These are phyloP conservation scores for Corapipo altera DNA, from an alignment of 2,113 vertebrate genomes.

Conservation along the genomic window DNA sequence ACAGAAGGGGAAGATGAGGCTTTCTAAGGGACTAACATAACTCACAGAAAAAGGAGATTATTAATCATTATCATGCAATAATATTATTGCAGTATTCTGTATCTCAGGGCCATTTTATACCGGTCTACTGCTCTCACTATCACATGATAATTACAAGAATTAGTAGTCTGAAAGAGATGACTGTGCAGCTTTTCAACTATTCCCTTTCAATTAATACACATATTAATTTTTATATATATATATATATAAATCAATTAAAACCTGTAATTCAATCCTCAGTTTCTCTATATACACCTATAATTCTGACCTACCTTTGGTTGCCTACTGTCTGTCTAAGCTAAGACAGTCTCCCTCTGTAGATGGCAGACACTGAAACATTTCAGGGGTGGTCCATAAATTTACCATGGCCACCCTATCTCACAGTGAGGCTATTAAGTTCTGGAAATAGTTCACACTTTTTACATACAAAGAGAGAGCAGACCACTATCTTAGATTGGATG, in stretches of 20 bases:
- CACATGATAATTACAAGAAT: not conserved
- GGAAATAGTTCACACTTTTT: not conserved
- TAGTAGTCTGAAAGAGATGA: not conserved
- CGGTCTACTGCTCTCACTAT: not conserved
- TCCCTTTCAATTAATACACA: not conserved
- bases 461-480: not conserved
- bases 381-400: not conserved
- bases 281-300: not conserved
- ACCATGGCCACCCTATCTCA: not conserved
- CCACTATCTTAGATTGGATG: not conserved
- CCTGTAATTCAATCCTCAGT: not conserved
- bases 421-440: not conserved
- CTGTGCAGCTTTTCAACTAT: not conserved
- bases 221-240: not conserved
- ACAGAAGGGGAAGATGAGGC: not conserved
- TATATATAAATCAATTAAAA: not conserved
- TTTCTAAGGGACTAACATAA: not conserved
- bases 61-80: not conserved
- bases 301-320: not conserved
- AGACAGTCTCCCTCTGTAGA: not conserved
- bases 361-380: accelerated
- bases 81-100: not conserved
- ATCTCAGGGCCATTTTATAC: not conserved
- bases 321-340: not conserved
- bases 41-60: not conserved